Evolutionary conservation across 2,888 invertebrate genomes (phyloP).

Genomic region (Protodeltote pygarga): DNA sequence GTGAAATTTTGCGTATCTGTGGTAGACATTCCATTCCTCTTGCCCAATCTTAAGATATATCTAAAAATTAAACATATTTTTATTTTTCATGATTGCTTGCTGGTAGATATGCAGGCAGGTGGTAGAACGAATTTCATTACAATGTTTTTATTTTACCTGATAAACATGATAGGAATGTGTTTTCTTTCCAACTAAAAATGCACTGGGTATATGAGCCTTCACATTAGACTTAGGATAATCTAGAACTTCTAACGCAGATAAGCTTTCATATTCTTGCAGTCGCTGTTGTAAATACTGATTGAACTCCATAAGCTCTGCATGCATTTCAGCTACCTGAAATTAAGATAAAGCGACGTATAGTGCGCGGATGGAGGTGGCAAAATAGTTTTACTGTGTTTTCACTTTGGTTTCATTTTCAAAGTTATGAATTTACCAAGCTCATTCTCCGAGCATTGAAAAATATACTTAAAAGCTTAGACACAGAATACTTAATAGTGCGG

Average conservation of each 20-base stretch:
- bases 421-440: too few species aligned
- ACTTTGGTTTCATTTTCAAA: too few species aligned
- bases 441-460: too few species aligned
- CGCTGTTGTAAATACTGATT: slow-evolving; percentile 93
- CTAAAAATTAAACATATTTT: slow-evolving; percentile 75
- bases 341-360: too few species aligned
- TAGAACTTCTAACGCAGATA: slow-evolving; percentile 71
- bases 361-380: too few species aligned
- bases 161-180: slow-evolving; percentile 95
- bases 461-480: too few species aligned
- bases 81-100: too few species aligned
- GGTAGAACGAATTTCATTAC: not conserved
- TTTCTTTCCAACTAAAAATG: slow-evolving; percentile 89
- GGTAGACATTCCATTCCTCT: slow-evolving; percentile 98
- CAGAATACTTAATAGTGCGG: too few species aligned
- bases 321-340: slow-evolving; percentile 97
- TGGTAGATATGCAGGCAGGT: too few species aligned
- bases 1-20: slow-evolving; percentile 97
- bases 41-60: slow-evolving; percentile 93
- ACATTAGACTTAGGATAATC: slow-evolving; percentile 86
- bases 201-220: slow-evolving; percentile 95
- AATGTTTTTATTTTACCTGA: slow-evolving; percentile 88
- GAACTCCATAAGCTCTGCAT: slow-evolving; percentile 97
- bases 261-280: slow-evolving; percentile 84
- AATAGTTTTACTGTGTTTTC: too few species aligned